phyloP scores from a whole-genome alignment of 2,888 invertebrate genomes.

The Hirudinaria manillensis region DNA sequence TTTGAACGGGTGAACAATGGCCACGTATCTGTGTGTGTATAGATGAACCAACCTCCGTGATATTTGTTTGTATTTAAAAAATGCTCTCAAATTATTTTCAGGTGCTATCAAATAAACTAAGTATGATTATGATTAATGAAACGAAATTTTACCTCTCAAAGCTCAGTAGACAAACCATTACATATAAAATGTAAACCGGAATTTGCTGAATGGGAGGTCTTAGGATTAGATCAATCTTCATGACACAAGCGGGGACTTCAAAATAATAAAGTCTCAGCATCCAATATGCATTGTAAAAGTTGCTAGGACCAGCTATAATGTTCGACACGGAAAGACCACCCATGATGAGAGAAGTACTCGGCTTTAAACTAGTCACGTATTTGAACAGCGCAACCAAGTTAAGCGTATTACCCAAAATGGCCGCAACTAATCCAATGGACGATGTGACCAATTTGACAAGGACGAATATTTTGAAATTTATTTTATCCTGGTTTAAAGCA shows the following conservation, averaged over 20 bases:
- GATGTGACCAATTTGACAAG: no score
- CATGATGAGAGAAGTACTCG: not conserved
- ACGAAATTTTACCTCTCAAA: not conserved
- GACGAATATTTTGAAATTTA: no score
- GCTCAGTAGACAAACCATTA: not conserved
- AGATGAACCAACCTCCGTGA: not conserved
- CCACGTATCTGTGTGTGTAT: not conserved
- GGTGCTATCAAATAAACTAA: no score
- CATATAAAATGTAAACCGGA: not conserved
- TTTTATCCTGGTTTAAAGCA: no score
- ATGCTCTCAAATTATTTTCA: no score
- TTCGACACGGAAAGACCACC: not conserved
- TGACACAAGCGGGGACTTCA: not conserved
- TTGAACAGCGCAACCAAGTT: not conserved
- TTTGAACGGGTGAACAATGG: constrained; percentile 10
- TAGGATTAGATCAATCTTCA: not conserved
- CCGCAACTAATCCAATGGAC: no score
- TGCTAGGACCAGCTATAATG: not conserved
- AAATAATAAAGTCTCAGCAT: not conserved
- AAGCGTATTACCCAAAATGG: no score
- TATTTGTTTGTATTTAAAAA: not conserved
- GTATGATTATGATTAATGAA: no score
- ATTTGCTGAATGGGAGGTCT: not conserved
- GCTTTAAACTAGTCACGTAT: not conserved
- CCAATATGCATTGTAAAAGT: not conserved